Conservation (phyloP, 2,797 vertebrate genomes). For the Scolopax bukidnonensis region DNA sequence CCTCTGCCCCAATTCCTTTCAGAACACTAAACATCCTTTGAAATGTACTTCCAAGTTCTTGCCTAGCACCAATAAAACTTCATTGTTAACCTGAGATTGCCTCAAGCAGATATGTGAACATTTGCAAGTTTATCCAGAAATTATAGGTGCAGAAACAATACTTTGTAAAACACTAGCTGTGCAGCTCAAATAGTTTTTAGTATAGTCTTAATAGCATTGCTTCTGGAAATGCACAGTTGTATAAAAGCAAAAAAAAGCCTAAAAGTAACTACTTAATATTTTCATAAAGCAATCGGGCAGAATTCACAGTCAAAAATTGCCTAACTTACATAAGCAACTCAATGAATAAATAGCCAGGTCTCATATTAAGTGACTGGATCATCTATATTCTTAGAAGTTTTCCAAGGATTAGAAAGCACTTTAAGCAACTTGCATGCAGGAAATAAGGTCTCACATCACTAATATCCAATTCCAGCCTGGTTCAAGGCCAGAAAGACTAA, state of each 20-base stretch:
- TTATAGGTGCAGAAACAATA: neutral
- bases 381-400: neutral
- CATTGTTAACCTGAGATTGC: neutral
- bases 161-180: neutral
- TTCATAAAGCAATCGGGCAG: neutral
- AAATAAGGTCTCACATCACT: neutral
- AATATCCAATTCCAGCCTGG: neutral
- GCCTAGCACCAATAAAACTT: neutral
- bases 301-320: neutral
- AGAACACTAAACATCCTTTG: neutral
- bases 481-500: neutral
- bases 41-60: neutral
- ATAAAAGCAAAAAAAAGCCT: neutral
- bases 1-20: neutral
- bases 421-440: neutral
- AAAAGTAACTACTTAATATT: neutral
- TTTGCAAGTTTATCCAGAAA: neutral
- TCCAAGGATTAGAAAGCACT: neutral
- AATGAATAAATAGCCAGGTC: neutral
- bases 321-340: neutral
- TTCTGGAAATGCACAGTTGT: neutral
- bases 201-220: neutral
- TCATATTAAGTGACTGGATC: neutral
- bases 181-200: neutral
- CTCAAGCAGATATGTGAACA: neutral